Evolutionary conservation across 2,888 invertebrate species (phyloP), one percentile per base, ranked within the genome.

Genomic region (Tanaodytes sp.): DNA sequence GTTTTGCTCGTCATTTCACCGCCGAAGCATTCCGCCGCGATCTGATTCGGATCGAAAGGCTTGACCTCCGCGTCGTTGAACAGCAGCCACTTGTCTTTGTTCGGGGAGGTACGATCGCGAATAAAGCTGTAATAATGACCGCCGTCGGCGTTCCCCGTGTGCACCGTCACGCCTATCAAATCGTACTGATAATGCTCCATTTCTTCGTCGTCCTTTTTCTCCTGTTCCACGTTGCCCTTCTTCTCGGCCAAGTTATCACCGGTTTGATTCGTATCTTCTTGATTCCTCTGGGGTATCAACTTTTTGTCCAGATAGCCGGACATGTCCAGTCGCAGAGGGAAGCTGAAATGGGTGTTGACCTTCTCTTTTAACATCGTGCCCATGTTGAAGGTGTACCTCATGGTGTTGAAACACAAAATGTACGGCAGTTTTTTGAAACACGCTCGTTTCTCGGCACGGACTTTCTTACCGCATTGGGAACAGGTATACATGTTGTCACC

Each of bases 401-500:
- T 96, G 0, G 97, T 97, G 85, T 97, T 97, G 85, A 97, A 97
- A 83, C 97, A 97, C 18, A 97, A 87, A 69, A 97, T 96, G 73
- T 93, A 92, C 0, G 97, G 97, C 19, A 97, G 87, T 80, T 94
- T 95, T 84, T 96, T 96, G 84, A 97, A 96, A 83, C 97, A 97
- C 0, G 96, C 96, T 73, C 94, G 91, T 84, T 97, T 97, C 84
- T 97, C 97, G 0, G 97, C 97, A 42, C 97, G 88, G 39, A 97
- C 97, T 89, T 97, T 97, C 80, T 93, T 94, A 4, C 95, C 93
- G 83, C 97, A 97, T 78, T 96, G 95, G 11, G 96, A 96, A 84
- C 97, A 97, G 0, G 96, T 97, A 85, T 97, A 97, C 93, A 97
- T 97, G 85, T 97, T 97, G 86, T 97, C 97, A 42, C 97, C 97